Conservation (phyloP, 2,113 vertebrate species). For the Lutjanus erythropterus region DNA sequence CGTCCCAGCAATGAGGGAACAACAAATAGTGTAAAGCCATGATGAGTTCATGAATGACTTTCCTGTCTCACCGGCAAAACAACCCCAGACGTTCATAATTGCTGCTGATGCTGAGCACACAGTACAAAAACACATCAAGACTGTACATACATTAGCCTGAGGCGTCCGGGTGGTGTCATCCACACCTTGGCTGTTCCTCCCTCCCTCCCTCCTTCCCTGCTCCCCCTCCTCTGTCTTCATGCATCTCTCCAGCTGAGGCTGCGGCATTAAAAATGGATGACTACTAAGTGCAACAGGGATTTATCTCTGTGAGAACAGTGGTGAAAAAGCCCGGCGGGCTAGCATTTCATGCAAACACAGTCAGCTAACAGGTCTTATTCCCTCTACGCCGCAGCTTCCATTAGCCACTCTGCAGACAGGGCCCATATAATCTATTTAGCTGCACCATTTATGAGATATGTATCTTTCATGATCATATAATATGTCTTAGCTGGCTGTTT, state of each 20-base stretch:
- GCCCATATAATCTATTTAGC: conserved; percentile 78
- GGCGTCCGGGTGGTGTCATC: conserved; percentile 60
- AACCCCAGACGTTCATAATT: conserved; percentile 33
- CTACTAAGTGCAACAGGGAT: conserved; percentile 86
- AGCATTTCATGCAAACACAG: conserved; percentile 72
- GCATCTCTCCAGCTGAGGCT: conserved; percentile 80
- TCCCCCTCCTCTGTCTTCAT: conserved; percentile 43
- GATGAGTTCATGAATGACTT: conserved; percentile 48
- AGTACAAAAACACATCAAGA: conserved; percentile 37
- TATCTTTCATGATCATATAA: conserved; percentile 78
- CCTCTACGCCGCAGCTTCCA: conserved; percentile 74
- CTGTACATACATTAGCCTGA: conserved; percentile 45
- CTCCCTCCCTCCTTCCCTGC: not conserved
- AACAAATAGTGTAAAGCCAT: conserved; percentile 28
- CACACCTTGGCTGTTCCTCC: conserved; percentile 50
- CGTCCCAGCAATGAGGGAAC: conserved; percentile 27
- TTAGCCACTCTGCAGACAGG: conserved; percentile 76
- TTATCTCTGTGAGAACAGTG: conserved; percentile 79
- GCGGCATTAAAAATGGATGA: conserved; percentile 87
- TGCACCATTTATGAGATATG: conserved; percentile 77
- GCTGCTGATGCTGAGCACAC: conserved; percentile 48
- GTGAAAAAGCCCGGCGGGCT: conserved; percentile 74
- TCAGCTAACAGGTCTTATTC: conserved; percentile 78
- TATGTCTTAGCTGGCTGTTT: conserved; percentile 42
- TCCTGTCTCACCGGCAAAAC: conserved; percentile 24